phyloP scores from a whole-genome alignment of 2,888 invertebrate genomes.

The Tridacna crocea region DNA sequence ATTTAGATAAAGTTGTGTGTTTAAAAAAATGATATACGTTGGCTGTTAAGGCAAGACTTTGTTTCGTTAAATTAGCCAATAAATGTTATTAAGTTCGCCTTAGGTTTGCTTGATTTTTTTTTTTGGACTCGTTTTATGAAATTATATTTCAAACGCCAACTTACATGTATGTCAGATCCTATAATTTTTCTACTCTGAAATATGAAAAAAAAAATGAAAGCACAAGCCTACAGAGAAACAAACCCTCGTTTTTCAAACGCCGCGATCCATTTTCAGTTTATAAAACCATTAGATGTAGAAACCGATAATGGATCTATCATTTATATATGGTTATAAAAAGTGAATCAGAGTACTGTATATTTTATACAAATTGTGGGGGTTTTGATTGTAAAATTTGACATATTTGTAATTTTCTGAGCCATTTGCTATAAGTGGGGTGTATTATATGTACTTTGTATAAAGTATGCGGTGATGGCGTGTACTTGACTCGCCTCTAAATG shows the following conservation, averaged over 20 bases:
- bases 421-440: conserved; percentile 26
- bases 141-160: too few relatives aligned
- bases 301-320: conserved; percentile 26
- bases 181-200: too few relatives aligned
- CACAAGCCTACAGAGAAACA: background rate
- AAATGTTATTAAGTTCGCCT: too few relatives aligned
- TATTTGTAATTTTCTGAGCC: conserved; percentile 42
- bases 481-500: too few relatives aligned
- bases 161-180: too few relatives aligned
- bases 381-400: conserved; percentile 41
- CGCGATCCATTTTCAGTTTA: conserved; percentile 5
- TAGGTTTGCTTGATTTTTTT: too few relatives aligned
- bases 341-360: conserved; percentile 35
- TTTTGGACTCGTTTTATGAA: too few relatives aligned
- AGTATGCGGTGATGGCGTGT: background rate
- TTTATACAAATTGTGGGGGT: conserved; percentile 28
- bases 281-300: conserved; percentile 29
- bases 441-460: conserved; percentile 14
- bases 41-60: too few relatives aligned
- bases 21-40: too few relatives aligned
- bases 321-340: conserved; percentile 33
- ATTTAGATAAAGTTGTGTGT: too few relatives aligned
- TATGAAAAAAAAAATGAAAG: too few relatives aligned
- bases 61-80: too few relatives aligned
- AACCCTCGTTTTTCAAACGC: background rate